phyloP scores from a whole-genome alignment of 2,797 vertebrate species.

The Sebastiscus tertius region DNA sequence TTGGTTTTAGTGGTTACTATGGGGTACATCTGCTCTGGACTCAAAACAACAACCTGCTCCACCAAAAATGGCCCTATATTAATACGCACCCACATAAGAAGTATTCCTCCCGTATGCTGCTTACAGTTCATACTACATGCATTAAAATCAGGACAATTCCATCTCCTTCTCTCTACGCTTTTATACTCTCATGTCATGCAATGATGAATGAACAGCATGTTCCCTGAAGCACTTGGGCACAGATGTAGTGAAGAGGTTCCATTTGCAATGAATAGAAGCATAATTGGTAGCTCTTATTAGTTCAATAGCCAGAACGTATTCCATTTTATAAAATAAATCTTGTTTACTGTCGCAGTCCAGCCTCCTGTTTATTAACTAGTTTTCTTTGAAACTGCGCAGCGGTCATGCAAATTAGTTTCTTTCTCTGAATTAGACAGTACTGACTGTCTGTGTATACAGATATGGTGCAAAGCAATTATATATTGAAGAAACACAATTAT shows the following conservation, averaged over 20 bases:
- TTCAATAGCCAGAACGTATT: conserved; percentile 3
- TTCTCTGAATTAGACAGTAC: neutral
- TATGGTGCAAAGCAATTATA: neutral
- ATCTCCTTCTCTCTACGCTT: neutral
- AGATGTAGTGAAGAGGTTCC: neutral
- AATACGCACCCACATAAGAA: neutral
- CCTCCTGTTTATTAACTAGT: neutral
- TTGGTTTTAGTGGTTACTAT: neutral
- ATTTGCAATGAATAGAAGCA: conserved; percentile 9
- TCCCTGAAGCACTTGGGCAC: neutral
- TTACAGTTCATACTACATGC: neutral
- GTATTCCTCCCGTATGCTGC: neutral
- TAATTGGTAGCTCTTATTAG: conserved; percentile 10
- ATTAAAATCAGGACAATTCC: neutral
- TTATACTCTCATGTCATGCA: neutral
- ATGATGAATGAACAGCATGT: conserved; percentile 1
- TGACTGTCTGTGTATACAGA: neutral
- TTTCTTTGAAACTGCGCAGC: neutral
- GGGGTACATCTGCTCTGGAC: neutral
- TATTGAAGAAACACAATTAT: neutral
- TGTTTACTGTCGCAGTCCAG: neutral
- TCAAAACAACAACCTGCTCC: neutral
- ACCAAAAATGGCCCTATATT: neutral
- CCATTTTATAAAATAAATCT: neutral
- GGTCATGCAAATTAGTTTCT: neutral